Base-by-base conservation (phyloP, 1,140 invertebrate genomes). In the Tetragonula clypearis region DNA sequence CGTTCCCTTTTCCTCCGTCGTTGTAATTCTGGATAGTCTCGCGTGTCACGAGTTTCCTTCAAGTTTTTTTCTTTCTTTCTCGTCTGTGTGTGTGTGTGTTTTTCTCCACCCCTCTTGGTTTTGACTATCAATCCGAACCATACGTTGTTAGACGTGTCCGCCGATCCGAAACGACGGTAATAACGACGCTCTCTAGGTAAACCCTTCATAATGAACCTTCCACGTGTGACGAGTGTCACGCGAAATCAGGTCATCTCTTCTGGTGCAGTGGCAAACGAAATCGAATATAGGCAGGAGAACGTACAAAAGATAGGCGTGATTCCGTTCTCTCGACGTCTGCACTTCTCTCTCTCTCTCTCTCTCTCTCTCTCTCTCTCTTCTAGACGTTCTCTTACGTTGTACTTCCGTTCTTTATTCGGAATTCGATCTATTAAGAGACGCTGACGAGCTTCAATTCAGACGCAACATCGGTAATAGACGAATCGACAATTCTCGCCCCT, bases 121-220 rank as follows among this genome's bases (percentile, higher is more conserved):
- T 86, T 72, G 71, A 53, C 77, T 65, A 76, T 53, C 55, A 53
- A 49, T 58, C n/a, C 14, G 17, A 17, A 60, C 26, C 41, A 68
- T 49, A 62, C 58, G 77, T 84, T 53, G 77, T 84, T 87, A n/a
- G 75, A 86, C 62, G 49, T 11, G 71, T 73, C 35, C 79, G 66
- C 79, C 81, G 82, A 82, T 62, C 68, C 21, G 65, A 79, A 87
- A 75, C 60, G 56, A 73, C 49, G 53, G 62, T 78, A 81, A 73
- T 81, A 69, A 88, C 78, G 83, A 85, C 30, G 30, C 65, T 82
- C 55, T 35, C 71, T 21, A 19, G 65, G 53, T 62, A 75, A 79
- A 75, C 75, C 71, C 35, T 41, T 82, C 71, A 53, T 87, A 88
- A 88, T 79, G 82, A 87, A 87, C 79, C 69, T 72, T 88, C 30